Evolutionary conservation across 2,888 invertebrate species (phyloP), one percentile per base, ranked within the genome.

Genomic region (Actias luna): DNA sequence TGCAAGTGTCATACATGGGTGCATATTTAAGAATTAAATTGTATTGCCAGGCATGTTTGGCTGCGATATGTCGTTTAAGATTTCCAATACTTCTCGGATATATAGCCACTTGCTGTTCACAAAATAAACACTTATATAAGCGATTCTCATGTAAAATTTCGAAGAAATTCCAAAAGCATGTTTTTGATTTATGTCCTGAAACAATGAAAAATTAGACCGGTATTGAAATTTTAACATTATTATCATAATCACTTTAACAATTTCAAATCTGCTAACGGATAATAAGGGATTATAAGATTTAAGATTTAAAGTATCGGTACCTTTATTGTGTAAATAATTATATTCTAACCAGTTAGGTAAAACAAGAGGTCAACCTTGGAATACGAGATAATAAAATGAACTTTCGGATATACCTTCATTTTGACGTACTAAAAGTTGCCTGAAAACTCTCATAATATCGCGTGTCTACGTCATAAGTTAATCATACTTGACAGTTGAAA

Each of bases 91-190:
- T 58, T n/a, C 22, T 46, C 14, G 63, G 63, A 25, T 27, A 57
- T 58, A 58, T 58, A 3, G 46, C 4, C 35, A 63, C 25, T 18
- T 46, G 33, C 16, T 35, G 25, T 5, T 18, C 14, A n/a, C 63
- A 63, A 42, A 63, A 63, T 10, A 58, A 25, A 33, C 63, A 63
- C 50, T 27, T 46, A 22, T 63, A 63, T 58, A 58, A 36, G 8
- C n/a, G 16, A 50, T 27, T 36, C 8, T 35, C 57, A 1, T 16
- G 1, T 10, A 60, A 16, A 14, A 18, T 25, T 25, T 29, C 18
- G n/a, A 46, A 63, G 35, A 63, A 63, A 36, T 63, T 63, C 63
- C 63, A 63, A 58, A 60, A 22, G 22, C 63, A 63, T 7, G 59
- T 52, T 18, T 63, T 60, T 4, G n/a, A 10, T 42, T 16, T 60